A percentile compares a stretch with the other conserved stretches of the same genome.
phyloP scores from a whole-genome alignment of 1,140 invertebrate genomes.

The Sminthurides bifidus region DNA sequence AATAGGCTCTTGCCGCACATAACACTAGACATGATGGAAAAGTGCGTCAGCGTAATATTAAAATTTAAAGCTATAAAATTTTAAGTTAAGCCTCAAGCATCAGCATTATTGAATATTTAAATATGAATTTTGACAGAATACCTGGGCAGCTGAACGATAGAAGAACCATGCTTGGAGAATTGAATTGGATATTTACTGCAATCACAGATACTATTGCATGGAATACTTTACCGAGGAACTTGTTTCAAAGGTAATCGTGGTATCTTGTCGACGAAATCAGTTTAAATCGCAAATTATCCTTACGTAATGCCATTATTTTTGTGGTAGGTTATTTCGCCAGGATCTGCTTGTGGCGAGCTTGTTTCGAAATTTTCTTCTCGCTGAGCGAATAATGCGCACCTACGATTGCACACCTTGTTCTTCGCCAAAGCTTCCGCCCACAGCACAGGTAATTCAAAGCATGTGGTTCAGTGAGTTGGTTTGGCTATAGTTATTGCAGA shows the following conservation, averaged over 20 bases:
- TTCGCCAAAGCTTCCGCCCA: slow-evolving; percentile 75
- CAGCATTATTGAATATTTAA: not conserved
- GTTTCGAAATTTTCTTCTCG: slow-evolving; percentile 93
- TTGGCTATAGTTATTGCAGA: not conserved
- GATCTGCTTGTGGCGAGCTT: slow-evolving; percentile 96
- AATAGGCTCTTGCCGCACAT: slow-evolving; percentile 66
- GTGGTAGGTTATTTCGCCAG: slow-evolving; percentile 84
- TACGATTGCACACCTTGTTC: slow-evolving; percentile 94
- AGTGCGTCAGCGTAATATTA: slow-evolving; percentile 47
- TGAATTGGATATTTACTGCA: slow-evolving; percentile 99
- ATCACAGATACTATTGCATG: slow-evolving; percentile 99
- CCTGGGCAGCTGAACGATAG: slow-evolving; percentile 90
- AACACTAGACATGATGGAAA: slow-evolving; percentile 73
- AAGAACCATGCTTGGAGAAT: slow-evolving; percentile 91
- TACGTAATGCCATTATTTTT: not conserved
- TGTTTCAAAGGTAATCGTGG: slow-evolving; percentile 27
- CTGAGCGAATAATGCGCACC: slow-evolving; percentile 88
- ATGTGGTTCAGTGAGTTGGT: not conserved
- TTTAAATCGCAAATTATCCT: not conserved
- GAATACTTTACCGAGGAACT: slow-evolving; percentile 67
- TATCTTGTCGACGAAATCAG: slow-evolving; percentile 6
- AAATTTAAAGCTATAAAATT: not conserved
- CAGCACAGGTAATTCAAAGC: slow-evolving; percentile 53
- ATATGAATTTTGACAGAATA: slow-evolving; percentile 50
- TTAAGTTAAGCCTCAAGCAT: not conserved